A percentile compares a stretch with the other conserved stretches of the same genome.
phyloP scores from a whole-genome alignment of 1,140 invertebrate species.

The Brachionus manjavacas region DNA sequence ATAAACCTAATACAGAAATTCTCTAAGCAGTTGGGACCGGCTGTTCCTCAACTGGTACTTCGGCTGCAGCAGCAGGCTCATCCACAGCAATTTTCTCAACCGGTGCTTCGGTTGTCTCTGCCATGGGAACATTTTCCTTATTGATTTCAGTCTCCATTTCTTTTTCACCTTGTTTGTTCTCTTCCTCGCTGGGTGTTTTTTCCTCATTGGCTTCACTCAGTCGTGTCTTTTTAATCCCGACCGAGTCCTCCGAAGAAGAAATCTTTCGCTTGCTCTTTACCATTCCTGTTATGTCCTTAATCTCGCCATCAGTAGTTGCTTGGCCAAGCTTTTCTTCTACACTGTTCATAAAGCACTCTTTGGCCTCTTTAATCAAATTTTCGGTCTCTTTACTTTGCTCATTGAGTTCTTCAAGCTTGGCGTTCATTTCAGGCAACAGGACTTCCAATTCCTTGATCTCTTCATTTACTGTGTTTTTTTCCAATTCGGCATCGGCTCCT shows the following conservation, averaged over 20 bases:
- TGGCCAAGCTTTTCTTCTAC: not conserved
- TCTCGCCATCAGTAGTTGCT: constrained; percentile 10
- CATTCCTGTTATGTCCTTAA: constrained; percentile 30
- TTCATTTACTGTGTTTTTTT: constrained; percentile 36
- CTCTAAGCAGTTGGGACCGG: not conserved
- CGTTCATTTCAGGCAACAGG: constrained; percentile 40
- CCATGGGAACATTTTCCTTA: constrained; percentile 21
- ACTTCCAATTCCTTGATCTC: constrained; percentile 28
- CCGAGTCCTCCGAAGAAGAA: constrained; percentile 2
- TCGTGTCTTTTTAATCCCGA: constrained; percentile 15
- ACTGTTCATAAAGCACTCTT: constrained; percentile 32
- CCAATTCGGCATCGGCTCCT: constrained; percentile 21
- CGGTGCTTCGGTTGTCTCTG: not conserved
- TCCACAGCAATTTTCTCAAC: constrained; percentile 22
- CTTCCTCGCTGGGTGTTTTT: not conserved
- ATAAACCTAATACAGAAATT: not conserved
- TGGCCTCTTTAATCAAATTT: constrained; percentile 40
- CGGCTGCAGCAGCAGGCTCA: not conserved
- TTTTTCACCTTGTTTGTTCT: not conserved
- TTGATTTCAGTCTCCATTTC: constrained; percentile 7
- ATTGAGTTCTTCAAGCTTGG: constrained; percentile 26
- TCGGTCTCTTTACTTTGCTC: constrained; percentile 21
- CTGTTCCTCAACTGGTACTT: not conserved
- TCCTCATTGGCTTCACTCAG: constrained; percentile 2
- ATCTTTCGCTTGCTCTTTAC: constrained; percentile 40